A percentile compares a stretch with the other conserved stretches of the same genome.
These are phyloP conservation scores for Actinostola sp. DNA, from an alignment of 92 coral and sea anemone species.

Conservation along the genomic window DNA sequence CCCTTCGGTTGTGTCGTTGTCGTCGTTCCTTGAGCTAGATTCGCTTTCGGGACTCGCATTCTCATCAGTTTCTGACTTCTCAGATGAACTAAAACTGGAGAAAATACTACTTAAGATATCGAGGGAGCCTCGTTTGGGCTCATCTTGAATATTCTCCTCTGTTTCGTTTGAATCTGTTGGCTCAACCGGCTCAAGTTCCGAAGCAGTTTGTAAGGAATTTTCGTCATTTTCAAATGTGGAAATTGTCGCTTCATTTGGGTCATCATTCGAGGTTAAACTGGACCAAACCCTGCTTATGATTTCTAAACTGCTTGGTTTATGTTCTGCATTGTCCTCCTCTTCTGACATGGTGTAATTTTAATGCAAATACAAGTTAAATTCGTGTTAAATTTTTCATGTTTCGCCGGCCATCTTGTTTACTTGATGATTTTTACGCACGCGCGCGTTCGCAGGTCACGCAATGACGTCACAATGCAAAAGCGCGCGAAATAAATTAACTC, in stretches of 20 bases:
- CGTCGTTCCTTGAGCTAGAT: not conserved
- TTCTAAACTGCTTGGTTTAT: slow-evolving; percentile 18
- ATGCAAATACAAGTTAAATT: not conserved
- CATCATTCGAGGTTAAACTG: slow-evolving; percentile 20
- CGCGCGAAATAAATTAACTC: slow-evolving; percentile 19
- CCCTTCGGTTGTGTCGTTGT: not conserved
- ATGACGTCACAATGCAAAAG: slow-evolving; percentile 12
- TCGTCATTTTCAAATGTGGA: not conserved
- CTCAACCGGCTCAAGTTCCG: not conserved
- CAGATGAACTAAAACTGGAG: slow-evolving; percentile 6
- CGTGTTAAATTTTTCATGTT: not conserved
- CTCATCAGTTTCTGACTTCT: not conserved
- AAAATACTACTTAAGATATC: slow-evolving; percentile 4
- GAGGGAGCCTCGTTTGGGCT: not conserved
- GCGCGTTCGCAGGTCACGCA: not conserved
- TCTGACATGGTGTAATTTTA: slow-evolving; percentile 1
- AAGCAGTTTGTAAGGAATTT: not conserved
- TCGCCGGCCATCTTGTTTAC: not conserved
- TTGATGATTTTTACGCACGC: slow-evolving; percentile 1
- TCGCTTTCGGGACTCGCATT: not conserved
- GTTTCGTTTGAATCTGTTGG: slow-evolving; percentile 3
- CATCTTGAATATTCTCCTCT: not conserved
- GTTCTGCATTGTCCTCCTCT: not conserved
- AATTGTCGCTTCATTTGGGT: not conserved
- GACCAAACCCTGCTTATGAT: slow-evolving; percentile 17